Base-by-base conservation (phyloP, 2,797 vertebrate genomes). In the Vultur gryphus region DNA sequence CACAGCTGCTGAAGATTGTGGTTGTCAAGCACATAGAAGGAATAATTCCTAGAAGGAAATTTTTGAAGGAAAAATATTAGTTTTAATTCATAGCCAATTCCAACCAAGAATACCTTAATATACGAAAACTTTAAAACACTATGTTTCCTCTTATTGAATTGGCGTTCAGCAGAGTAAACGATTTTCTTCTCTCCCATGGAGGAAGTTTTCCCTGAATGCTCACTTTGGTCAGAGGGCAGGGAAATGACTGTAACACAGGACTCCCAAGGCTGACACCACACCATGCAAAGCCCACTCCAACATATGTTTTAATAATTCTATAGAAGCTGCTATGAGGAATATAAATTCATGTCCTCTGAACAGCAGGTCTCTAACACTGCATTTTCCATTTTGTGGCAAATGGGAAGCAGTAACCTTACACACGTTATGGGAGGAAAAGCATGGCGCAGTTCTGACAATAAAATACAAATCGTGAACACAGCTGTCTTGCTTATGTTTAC, bases 11-110 rank as follows among this genome's bases (percentile, higher is more conserved):
- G 99, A 83, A 99, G 97, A 97, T 99, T 98, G 97, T 99, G 99
- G 98, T 99, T 99, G 98, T 99, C 99, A 62, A 99, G 98, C 65
- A 99, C 99, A 0, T 99, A 99, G 98, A 99, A 99, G 3, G 99
- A 98, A 14, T 99, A 99, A 96, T 98, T 98, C 94, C 99, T 99
- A 93, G 49, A 90, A 95, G 51, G 51, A 94, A 48, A 82, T 33
- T 92, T 93, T 94, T 78, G 35, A 90, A 96, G 83, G 71, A 66
- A 91, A 83, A 91, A 64, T 25, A 77, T 37, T 76, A 16, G 1
- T 73, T 90, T 84, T 76, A 94, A 81, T 76, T 72, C 79, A 84
- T 9, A 75, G 72, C 31, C 29, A 87, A 55, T 57, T 84, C 65
- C 58, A 93, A 54, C 2, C 2, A 75, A 85, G 51, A 76, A 44